Conservation (phyloP, 2,888 invertebrate species). For the Leucania comma region DNA sequence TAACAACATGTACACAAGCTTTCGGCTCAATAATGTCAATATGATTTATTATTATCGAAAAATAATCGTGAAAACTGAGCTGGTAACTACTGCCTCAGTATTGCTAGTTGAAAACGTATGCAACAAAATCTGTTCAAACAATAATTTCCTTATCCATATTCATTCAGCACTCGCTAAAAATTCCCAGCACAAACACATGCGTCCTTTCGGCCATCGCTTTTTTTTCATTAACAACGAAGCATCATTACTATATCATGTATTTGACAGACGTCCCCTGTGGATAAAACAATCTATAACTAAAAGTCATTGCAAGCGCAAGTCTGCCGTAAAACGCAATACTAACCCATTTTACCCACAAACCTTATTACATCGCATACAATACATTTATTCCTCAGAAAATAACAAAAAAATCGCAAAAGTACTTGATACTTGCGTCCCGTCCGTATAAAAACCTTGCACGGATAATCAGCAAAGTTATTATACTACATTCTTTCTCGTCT, state of each 20-base stretch:
- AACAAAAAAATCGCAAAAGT: constrained; percentile 29
- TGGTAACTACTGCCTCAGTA: too few species aligned
- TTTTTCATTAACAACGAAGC: neutral
- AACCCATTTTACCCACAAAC: constrained; percentile 46
- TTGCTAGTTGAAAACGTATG: neutral
- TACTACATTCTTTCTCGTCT: constrained; percentile 64
- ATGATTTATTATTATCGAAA: too few species aligned
- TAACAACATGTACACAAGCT: too few species aligned
- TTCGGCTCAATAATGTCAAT: neutral
- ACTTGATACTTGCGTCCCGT: constrained; percentile 37
- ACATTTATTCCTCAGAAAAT: constrained; percentile 21
- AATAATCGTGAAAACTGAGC: neutral
- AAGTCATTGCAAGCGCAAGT: constrained; percentile 9
- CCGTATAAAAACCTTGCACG: constrained; percentile 32
- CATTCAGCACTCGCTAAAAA: neutral
- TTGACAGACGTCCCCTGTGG: neutral
- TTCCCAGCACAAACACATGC: too few species aligned
- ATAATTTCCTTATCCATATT: neutral
- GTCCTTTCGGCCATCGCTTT: neutral
- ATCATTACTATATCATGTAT: neutral
- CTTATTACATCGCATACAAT: constrained; percentile 23
- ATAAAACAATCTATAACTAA: constrained; percentile 2
- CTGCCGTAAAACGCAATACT: constrained; percentile 22
- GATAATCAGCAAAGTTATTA: constrained; percentile 52
- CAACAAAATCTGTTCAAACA: neutral